These are phyloP conservation scores for Sinohyriopsis cumingii DNA, from an alignment of 2,888 invertebrate genomes.

Conservation along the genomic window DNA sequence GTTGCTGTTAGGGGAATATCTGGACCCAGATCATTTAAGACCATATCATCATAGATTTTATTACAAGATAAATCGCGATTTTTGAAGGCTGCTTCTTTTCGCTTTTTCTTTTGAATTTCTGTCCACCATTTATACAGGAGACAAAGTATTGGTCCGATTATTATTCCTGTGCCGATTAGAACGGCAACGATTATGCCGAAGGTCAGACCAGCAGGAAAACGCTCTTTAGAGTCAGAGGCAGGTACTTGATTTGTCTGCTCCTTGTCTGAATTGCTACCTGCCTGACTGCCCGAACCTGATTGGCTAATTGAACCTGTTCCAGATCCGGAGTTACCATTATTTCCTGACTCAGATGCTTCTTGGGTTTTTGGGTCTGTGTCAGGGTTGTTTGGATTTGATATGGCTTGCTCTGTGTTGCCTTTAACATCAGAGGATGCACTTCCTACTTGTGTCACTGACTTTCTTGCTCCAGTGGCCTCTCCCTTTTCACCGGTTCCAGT, in stretches of 20 bases:
- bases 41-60: conserved; percentile 58
- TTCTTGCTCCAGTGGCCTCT: neutral
- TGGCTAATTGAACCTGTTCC: too few relatives aligned
- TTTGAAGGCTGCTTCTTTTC: conserved; percentile 31
- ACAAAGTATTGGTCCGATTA: conserved; percentile 59
- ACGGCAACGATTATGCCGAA: conserved; percentile 55
- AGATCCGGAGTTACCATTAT: too few relatives aligned
- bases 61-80: conserved; percentile 31
- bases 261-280: too few relatives aligned
- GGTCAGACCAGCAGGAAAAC: conserved; percentile 12
- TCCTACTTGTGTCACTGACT: neutral
- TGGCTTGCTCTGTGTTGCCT: too few relatives aligned
- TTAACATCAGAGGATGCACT: too few relatives aligned
- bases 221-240: too few relatives aligned
- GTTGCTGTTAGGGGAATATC: conserved; percentile 13
- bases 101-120: conserved; percentile 39
- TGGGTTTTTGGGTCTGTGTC: too few relatives aligned
- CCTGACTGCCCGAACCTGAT: too few relatives aligned
- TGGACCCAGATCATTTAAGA: conserved; percentile 55
- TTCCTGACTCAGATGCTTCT: too few relatives aligned
- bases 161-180: conserved; percentile 51
- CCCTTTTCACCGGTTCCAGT: neutral
- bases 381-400: conserved; percentile 1
- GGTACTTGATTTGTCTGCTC: too few relatives aligned
- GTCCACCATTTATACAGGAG: conserved; percentile 52